These are phyloP conservation scores for Pholis gunnellus DNA, from an alignment of 2,113 vertebrate genomes.

Conservation along the genomic window DNA sequence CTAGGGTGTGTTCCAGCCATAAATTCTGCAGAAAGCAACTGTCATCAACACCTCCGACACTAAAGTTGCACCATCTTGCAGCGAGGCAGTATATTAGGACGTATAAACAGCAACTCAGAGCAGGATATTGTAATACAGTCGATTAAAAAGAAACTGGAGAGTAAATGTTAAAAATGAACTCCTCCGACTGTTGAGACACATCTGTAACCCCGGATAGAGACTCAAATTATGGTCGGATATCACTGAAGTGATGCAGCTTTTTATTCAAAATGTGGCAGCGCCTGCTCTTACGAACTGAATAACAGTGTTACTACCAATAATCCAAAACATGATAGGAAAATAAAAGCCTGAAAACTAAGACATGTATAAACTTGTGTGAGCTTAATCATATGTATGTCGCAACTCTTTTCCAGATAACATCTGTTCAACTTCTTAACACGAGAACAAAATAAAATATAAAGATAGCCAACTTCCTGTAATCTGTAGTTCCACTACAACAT, in stretches of 20 bases:
- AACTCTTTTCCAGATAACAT: background rate
- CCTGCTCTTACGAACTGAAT: background rate
- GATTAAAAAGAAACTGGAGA: conserved; percentile 30
- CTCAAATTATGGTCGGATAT: conserved; percentile 13
- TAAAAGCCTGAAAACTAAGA: background rate
- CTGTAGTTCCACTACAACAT: background rate
- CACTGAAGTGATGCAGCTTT: background rate
- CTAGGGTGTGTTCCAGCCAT: conserved; percentile 1
- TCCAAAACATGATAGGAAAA: background rate
- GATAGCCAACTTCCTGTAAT: background rate
- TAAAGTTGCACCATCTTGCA: conserved; percentile 22
- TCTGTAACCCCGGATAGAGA: conserved; percentile 4
- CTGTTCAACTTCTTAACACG: background rate
- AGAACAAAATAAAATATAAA: background rate
- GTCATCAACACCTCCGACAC: background rate
- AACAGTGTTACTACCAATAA: background rate
- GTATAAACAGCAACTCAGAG: background rate
- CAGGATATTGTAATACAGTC: conserved; percentile 15
- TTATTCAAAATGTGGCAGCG: background rate
- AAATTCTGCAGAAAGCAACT: conserved; percentile 5
- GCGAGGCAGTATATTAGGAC: conserved; percentile 3
- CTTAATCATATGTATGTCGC: background rate
- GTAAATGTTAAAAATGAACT: conserved; percentile 53
- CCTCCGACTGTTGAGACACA: background rate
- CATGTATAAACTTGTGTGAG: background rate